phyloP scores from a whole-genome alignment of 2,797 vertebrate species.

The Chromis chromis region DNA sequence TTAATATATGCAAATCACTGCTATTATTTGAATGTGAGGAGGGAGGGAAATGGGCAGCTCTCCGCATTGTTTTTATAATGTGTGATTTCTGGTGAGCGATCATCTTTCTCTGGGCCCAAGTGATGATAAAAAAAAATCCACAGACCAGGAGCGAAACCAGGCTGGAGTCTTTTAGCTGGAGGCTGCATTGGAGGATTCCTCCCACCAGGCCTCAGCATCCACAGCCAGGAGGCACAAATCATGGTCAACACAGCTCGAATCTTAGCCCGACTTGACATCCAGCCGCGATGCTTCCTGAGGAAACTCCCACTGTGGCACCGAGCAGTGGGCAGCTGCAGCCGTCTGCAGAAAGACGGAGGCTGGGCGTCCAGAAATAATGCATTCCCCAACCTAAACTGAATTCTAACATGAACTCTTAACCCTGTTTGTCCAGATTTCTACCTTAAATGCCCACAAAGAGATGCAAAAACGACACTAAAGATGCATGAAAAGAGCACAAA shows the following conservation, averaged over 20 bases:
- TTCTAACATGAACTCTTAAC: too few relatives aligned
- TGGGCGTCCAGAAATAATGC: conserved; percentile 1
- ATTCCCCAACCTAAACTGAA: too few relatives aligned
- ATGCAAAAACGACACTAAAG: too few relatives aligned
- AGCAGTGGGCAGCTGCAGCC: conserved; percentile 66
- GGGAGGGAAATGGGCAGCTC: not conserved
- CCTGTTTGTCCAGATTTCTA: too few relatives aligned
- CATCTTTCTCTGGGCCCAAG: not conserved
- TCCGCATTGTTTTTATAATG: conserved; percentile 31
- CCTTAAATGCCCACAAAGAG: too few relatives aligned
- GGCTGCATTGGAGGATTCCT: conserved; percentile 29
- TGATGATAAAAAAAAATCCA: not conserved
- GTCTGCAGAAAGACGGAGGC: conserved; percentile 23
- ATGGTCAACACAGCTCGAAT: conserved; percentile 43
- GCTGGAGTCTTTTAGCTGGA: conserved; percentile 35
- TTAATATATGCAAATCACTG: conserved; percentile 64
- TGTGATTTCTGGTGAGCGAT: conserved; percentile 43
- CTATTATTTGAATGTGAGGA: conserved; percentile 44
- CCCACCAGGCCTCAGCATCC: conserved; percentile 33
- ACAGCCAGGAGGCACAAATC: conserved; percentile 32
- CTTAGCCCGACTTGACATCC: conserved; percentile 11
- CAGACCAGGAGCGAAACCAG: conserved; percentile 12
- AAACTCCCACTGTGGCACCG: conserved; percentile 58
- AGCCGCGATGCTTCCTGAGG: conserved; percentile 46
- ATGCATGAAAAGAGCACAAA: too few relatives aligned